Conservation (phyloP, 1,140 invertebrate genomes). For the Papilio xuthus region DNA sequence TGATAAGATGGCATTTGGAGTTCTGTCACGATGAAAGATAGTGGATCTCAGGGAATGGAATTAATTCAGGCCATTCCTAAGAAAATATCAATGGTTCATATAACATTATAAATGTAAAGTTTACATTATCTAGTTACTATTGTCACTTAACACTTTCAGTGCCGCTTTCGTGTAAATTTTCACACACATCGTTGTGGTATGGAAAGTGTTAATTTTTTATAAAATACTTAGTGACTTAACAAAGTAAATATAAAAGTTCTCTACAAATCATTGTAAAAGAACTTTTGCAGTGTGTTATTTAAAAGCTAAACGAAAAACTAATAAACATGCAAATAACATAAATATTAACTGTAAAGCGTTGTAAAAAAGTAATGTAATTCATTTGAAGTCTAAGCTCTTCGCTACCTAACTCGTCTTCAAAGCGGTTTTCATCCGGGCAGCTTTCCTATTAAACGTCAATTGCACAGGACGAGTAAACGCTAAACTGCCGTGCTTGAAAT, state of each 20-base stretch:
- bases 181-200: too few relatives aligned
- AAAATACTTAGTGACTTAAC: too few relatives aligned
- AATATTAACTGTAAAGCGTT: not conserved
- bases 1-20: not conserved
- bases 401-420: constrained; percentile 28
- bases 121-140: too few relatives aligned
- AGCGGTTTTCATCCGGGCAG: constrained; percentile 24
- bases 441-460: constrained; percentile 30
- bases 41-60: not conserved
- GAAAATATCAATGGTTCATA: not conserved
- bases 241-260: too few relatives aligned
- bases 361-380: not conserved
- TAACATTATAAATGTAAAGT: too few relatives aligned
- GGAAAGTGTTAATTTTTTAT: too few relatives aligned
- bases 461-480: constrained; percentile 6
- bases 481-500: constrained; percentile 4
- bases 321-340: not conserved
- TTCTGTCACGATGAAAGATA: constrained; percentile 3
- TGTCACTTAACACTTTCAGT: too few relatives aligned
- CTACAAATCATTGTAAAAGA: too few relatives aligned
- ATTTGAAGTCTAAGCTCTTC: not conserved
- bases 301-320: too few relatives aligned
- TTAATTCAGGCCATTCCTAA: not conserved
- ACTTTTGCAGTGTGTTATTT: too few relatives aligned
- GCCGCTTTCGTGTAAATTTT: too few relatives aligned